phyloP scores from a whole-genome alignment of 1,140 invertebrate genomes.

The Macrobrachium rosenbergii region DNA sequence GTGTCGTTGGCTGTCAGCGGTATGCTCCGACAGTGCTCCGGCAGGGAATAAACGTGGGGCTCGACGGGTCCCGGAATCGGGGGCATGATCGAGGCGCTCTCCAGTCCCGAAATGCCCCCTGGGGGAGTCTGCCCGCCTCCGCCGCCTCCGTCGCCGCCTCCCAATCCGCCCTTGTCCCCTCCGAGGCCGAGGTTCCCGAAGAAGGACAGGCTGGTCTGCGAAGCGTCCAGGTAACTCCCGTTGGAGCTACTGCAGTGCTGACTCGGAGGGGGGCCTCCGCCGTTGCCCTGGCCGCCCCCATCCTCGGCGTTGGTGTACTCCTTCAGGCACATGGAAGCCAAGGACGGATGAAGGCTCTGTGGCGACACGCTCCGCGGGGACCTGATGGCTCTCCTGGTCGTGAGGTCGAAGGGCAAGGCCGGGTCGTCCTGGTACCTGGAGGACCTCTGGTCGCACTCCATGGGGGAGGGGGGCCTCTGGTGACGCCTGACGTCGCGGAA shows the following conservation, averaged over 20 bases:
- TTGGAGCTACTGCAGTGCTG: constrained; percentile 39
- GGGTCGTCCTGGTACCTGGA: constrained; percentile 60
- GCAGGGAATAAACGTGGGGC: constrained; percentile 78
- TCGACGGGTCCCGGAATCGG: constrained; percentile 76
- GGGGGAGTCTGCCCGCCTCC: constrained; percentile 42
- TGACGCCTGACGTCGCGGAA: constrained; percentile 66
- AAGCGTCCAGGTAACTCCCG: constrained; percentile 43
- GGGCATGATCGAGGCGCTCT: constrained; percentile 70
- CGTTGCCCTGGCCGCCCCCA: constrained; percentile 52
- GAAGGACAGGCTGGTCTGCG: constrained; percentile 40
- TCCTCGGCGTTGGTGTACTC: constrained; percentile 53
- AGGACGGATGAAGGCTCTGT: constrained; percentile 38
- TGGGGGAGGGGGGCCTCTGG: constrained; percentile 42
- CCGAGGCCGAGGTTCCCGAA: constrained; percentile 44
- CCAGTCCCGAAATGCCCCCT: constrained; percentile 22
- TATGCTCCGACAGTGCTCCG: constrained; percentile 70
- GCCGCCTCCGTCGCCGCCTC: constrained; percentile 50
- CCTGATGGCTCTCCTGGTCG: constrained; percentile 11
- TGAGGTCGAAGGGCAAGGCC: constrained; percentile 47
- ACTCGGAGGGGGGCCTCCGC: constrained; percentile 38
- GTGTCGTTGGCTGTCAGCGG: constrained; percentile 68
- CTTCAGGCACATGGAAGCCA: constrained; percentile 47
- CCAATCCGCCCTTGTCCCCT: constrained; percentile 49
- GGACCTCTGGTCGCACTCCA: constrained; percentile 65
- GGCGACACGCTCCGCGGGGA: constrained; percentile 48